Evolutionary conservation across 2,113 vertebrate species (phyloP).

Genomic region (Hirundichthys speculiger): DNA sequence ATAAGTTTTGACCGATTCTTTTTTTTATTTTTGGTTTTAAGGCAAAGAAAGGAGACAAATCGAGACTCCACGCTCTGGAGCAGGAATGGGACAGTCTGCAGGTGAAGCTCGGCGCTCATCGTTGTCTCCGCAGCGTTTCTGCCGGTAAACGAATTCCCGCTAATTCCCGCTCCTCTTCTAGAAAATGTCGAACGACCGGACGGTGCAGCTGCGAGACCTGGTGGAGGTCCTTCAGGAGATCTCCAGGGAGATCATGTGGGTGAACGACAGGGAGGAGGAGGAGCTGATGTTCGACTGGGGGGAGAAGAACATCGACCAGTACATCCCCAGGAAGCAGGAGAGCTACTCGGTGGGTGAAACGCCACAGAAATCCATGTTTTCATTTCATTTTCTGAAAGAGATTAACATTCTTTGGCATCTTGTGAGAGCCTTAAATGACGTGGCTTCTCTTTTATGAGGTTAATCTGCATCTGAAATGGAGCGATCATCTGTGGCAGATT

Average conservation of each 20-base stretch:
- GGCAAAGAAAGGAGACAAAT: slow-evolving; percentile 83
- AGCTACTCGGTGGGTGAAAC: slow-evolving; percentile 88
- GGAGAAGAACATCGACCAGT: slow-evolving; percentile 86
- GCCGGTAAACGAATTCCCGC: no score
- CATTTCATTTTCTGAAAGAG: not conserved
- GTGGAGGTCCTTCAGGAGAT: slow-evolving; percentile 89
- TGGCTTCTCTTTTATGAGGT: slow-evolving; percentile 13
- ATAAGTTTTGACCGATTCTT: no score
- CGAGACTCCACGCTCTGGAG: slow-evolving; percentile 85
- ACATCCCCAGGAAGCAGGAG: slow-evolving; percentile 93
- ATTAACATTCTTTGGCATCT: slow-evolving; percentile 28
- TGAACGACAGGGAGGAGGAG: slow-evolving; percentile 94
- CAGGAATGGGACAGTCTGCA: slow-evolving; percentile 92
- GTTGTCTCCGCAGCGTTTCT: not conserved
- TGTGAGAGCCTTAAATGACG: not conserved
- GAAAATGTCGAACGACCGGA: slow-evolving; percentile 83
- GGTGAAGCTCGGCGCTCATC: slow-evolving; percentile 73
- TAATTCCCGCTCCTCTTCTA: no score
- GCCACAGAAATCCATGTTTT: slow-evolving; percentile 3
- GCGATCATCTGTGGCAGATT: slow-evolving; percentile 33
- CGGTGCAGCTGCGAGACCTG: slow-evolving; percentile 87
- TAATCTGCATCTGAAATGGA: slow-evolving; percentile 40
- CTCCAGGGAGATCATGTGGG: slow-evolving; percentile 96
- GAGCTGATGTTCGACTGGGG: slow-evolving; percentile 97
- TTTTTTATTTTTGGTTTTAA: slow-evolving; percentile 24